Percentiles rank a stretch among this genome's conserved stretches.
Evolutionary conservation across 1,140 invertebrate genomes (phyloP).

Genomic region (Streblospio benedicti): DNA sequence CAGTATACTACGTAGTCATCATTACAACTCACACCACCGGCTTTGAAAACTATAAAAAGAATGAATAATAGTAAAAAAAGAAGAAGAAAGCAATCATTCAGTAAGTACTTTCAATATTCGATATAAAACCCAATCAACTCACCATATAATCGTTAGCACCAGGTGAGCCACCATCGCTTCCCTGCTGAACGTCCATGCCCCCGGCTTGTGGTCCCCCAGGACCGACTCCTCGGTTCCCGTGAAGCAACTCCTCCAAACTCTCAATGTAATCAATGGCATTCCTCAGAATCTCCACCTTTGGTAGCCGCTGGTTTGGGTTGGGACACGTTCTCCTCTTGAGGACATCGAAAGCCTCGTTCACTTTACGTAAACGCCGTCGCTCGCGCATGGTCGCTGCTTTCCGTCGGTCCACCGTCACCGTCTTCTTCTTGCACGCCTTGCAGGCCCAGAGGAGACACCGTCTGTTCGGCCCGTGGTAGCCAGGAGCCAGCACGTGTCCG

Average conservation of each 20-base stretch:
- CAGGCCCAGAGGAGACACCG: conserved; percentile 89
- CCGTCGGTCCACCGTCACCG: conserved; percentile 82
- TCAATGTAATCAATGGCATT: conserved; percentile 98
- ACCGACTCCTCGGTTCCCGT: conserved; percentile 33
- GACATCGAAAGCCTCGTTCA: conserved; percentile 96
- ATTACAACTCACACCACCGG: too few relatives aligned
- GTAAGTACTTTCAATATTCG: too few relatives aligned
- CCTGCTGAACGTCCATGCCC: not conserved
- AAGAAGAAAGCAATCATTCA: too few relatives aligned
- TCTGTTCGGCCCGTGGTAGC: conserved; percentile 47
- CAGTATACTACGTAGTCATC: too few relatives aligned
- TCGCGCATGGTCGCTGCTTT: conserved; percentile 94
- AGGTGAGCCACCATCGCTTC: too few relatives aligned
- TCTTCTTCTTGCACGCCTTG: conserved; percentile 91
- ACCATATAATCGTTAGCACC: too few relatives aligned
- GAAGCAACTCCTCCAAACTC: conserved; percentile 65
- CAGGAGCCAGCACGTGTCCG: conserved; percentile 47
- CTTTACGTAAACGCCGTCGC: conserved; percentile 80
- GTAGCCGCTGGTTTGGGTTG: conserved; percentile 87
- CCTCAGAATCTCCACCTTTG: conserved; percentile 92
- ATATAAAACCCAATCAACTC: too few relatives aligned
- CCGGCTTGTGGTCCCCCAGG: conserved; percentile 19
- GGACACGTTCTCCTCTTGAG: conserved; percentile 83
- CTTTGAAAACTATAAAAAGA: too few relatives aligned
- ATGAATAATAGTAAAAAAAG: too few relatives aligned